Percentiles rank a stretch among this genome's conserved stretches.
These are phyloP conservation scores for Stegostoma tigrinum DNA, from an alignment of 2,113 vertebrate species.

Conservation along the genomic window DNA sequence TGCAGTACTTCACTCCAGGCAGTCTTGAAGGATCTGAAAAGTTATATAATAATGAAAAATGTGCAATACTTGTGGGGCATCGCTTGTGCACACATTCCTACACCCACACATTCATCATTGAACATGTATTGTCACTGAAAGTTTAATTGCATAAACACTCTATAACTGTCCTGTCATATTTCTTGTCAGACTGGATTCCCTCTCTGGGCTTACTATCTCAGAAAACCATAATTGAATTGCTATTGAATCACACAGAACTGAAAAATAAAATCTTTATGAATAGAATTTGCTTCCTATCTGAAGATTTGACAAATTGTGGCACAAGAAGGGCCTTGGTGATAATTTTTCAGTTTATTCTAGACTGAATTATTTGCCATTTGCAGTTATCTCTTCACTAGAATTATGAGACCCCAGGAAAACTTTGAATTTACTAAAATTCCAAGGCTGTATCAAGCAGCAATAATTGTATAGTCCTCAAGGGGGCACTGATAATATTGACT, in stretches of 20 bases:
- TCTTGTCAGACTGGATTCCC: conserved; percentile 87
- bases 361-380: conserved; percentile 72
- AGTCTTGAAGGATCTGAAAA: conserved; percentile 73
- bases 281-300: conserved; percentile 94
- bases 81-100: conserved; percentile 70
- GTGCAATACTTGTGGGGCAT: conserved; percentile 76
- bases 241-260: conserved; percentile 73
- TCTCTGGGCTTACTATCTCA: conserved; percentile 88
- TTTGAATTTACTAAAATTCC: conserved; percentile 40
- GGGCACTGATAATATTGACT: conserved; percentile 38
- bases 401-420: conserved; percentile 55
- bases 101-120: conserved; percentile 85
- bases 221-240: conserved; percentile 97
- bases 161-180: conserved; percentile 97
- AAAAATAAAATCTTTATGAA: conserved; percentile 81
- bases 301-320: conserved; percentile 91
- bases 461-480: conserved; percentile 47
- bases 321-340: conserved; percentile 73
- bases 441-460: conserved; percentile 43
- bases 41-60: conserved; percentile 91
- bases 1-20: conserved; percentile 64
- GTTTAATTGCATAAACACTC: conserved; percentile 99
- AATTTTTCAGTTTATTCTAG: conserved; percentile 83
- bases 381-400: conserved; percentile 65
- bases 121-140: conserved; percentile 87